Evolutionary conservation across 2,888 invertebrate species (phyloP), one percentile per base, ranked within the genome.

Genomic region (Chouioia cunea): DNA sequence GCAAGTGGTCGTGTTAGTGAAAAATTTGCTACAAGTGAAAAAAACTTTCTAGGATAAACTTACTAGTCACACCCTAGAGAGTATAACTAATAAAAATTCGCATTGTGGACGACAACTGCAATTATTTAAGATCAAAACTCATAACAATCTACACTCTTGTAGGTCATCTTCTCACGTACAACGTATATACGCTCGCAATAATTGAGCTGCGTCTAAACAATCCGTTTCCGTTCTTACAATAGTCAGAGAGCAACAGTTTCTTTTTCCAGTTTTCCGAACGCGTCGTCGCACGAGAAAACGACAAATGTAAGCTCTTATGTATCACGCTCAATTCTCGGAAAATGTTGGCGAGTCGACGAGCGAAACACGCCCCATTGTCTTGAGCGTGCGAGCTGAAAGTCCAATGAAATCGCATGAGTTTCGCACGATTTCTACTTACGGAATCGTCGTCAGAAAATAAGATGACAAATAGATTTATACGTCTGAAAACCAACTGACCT

Each of bases 301-400:
- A n/a, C n/a, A n/a, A 48, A 48, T 48, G 59, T 69, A 58, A 36
- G 75, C 74, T 52, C n/a, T 15, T 6, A 20, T n/a, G 64, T 66
- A 67, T 27, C 56, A 36, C 58, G 68, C 71, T 70, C 36, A 36
- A 18, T 60, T 71, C 71, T 43, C 46, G 73, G 68, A 75, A 71
- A 68, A 68, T 10, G 36, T 10, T n/a, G n/a, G n/a, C n/a, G n/a
- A n/a, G n/a, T n/a, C n/a, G n/a, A n/a, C 50, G 46, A 44, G 16
- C 23, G 23, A 65, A 59, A 66, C 57, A 62, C 62, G 62, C 12
- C 14, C 65, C 52, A 66, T 71, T 66, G 70, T 70, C 65, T 58
- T 16, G 18, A 43, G 20, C 46, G 43, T n/a, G 48, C n/a, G n/a
- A n/a, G n/a, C n/a, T n/a, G n/a, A n/a, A 23, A 18, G 23, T 44